Evolutionary conservation across 2,888 invertebrate species (phyloP).

Genomic region (Eristalinus sepulchralis): DNA sequence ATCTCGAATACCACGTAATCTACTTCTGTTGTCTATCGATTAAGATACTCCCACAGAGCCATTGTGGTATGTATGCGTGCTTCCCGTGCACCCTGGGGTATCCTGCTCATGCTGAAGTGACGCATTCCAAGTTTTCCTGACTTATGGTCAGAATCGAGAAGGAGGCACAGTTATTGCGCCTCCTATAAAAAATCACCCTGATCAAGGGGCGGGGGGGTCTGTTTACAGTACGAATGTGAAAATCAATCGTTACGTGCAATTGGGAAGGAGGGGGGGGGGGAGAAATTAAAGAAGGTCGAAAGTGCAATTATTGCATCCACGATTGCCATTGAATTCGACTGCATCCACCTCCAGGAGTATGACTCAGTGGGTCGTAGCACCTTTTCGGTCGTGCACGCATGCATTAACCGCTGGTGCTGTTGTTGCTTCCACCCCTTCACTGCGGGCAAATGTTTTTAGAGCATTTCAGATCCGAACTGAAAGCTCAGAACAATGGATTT

Average conservation of each 20-base stretch:
- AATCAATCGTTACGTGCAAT: slow-evolving; percentile 12
- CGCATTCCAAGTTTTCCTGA: neutral
- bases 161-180: too few relatives aligned
- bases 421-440: neutral
- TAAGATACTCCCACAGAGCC: slow-evolving; percentile 18
- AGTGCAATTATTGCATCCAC: slow-evolving; percentile 23
- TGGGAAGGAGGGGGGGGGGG: neutral
- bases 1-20: neutral
- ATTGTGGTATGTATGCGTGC: neutral
- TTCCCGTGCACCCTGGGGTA: neutral
- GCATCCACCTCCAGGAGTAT: slow-evolving; percentile 2
- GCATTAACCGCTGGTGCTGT: neutral
- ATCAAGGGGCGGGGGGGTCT: neutral
- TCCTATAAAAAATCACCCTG: neutral
- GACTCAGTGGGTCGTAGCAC: slow-evolving; percentile 47
- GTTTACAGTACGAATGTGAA: slow-evolving; percentile 4
- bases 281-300: slow-evolving; percentile 8
- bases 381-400: neutral
- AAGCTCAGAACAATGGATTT: neutral
- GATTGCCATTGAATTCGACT: slow-evolving; percentile 27
- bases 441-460: neutral
- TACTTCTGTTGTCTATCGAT: slow-evolving; percentile 50
- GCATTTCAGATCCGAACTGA: neutral
- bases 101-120: neutral
- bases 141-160: neutral